A percentile compares a stretch with the other conserved stretches of the same genome.
Evolutionary conservation across 2,113 vertebrate genomes (phyloP).

Genomic region (Dasyurus viverrinus): DNA sequence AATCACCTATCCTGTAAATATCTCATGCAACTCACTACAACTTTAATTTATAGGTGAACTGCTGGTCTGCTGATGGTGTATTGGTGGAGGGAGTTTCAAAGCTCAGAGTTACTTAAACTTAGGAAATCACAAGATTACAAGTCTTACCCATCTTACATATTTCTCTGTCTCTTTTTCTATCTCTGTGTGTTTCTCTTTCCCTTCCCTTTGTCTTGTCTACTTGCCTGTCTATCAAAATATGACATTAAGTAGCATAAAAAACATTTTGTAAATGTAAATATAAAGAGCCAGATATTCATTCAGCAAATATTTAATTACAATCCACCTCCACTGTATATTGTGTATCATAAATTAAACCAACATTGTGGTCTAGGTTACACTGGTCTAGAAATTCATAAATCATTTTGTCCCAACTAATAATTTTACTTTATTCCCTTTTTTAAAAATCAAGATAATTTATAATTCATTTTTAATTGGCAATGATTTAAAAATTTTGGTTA

Average conservation of each 20-base stretch:
- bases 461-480: neutral
- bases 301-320: neutral
- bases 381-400: neutral
- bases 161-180: neutral
- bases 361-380: neutral
- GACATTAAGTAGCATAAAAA: neutral
- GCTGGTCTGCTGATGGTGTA: neutral
- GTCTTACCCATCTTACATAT: neutral
- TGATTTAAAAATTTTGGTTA: neutral
- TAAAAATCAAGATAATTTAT: neutral
- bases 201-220: neutral
- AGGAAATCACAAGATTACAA: neutral
- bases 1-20: neutral
- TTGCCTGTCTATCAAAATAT: neutral
- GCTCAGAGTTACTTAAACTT: neutral
- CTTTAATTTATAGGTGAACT: neutral
- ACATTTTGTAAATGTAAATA: neutral
- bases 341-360: neutral
- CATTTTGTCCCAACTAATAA: neutral
- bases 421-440: neutral
- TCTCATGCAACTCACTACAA: neutral
- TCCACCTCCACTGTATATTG: neutral
- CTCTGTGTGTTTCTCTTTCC: neutral
- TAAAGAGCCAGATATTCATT: neutral
- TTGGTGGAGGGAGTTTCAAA: neutral